Evolutionary conservation across 2,888 invertebrate genomes (phyloP).

Genomic region (Mesochorus sp.): DNA sequence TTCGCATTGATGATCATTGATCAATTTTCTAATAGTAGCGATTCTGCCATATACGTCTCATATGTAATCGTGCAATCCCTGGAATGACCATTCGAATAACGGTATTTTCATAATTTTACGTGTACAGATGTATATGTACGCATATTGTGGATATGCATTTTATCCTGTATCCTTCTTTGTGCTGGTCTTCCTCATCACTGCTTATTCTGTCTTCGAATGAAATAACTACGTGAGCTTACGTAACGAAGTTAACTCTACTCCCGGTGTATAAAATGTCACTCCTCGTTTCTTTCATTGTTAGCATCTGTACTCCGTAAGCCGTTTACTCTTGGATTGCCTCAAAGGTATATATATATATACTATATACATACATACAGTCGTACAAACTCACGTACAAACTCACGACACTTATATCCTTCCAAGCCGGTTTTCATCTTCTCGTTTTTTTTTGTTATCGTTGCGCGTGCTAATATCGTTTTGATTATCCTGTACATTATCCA

Average conservation of each 20-base stretch:
- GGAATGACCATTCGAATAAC: neutral
- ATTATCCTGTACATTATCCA: neutral
- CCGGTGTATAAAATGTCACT: slow-evolving; percentile 15
- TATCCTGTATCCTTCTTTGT: neutral
- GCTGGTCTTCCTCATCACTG: slow-evolving; percentile 3
- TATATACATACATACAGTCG: neutral
- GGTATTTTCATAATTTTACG: neutral
- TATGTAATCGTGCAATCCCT: slow-evolving; percentile 15
- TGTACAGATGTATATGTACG: neutral
- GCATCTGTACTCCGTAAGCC: neutral
- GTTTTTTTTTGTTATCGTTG: neutral
- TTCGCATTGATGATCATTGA: slow-evolving; percentile 3
- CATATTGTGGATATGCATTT: neutral
- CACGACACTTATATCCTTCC: neutral
- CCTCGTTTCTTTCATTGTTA: slow-evolving; percentile 15
- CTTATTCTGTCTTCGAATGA: neutral
- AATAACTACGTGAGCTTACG: slow-evolving; percentile 11
- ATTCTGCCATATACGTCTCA: slow-evolving; percentile 21
- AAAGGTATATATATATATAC: neutral
- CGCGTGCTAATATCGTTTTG: neutral
- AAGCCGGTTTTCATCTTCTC: neutral
- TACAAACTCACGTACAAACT: neutral
- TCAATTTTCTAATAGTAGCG: slow-evolving; percentile 2
- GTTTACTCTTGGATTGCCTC: slow-evolving; percentile 19
- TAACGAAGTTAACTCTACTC: slow-evolving; percentile 3